Base-by-base conservation (phyloP, 2,797 vertebrate genomes). In the Chanos chanos region DNA sequence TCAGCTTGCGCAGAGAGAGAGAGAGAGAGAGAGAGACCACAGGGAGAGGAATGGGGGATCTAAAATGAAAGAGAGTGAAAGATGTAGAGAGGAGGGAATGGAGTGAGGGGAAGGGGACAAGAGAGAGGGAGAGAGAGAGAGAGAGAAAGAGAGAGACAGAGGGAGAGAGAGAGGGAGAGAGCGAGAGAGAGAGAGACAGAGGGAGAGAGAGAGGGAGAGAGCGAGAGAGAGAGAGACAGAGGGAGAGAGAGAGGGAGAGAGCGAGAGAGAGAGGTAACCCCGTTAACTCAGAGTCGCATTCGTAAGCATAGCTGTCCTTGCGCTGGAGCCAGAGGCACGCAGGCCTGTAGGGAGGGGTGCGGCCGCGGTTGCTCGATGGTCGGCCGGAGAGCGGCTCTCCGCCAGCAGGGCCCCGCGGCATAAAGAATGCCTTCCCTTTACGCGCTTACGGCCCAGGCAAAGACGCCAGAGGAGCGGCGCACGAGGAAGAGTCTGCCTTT, bases 401-500 rank as follows among this genome's bases (percentile, higher is more conserved):
- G 34, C 51, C 37, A 52, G 18, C 3, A 2, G 16, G 2, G 16
- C 50, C 36, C 22, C 50, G 33, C 25, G 44, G 33, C 36, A 50
- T 61, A 64, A 74, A 68, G 63, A 55, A 53, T 15, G 45, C 24
- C 53, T 66, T 48, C 25, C 10, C 50, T 19, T 49, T 34, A 24
- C 36, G 48, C 48, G 31, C 21, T 72, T 15, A 8, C 5, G 37
- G 37, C 55, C 18, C n/a, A n/a, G 56, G 61, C 53, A 45, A 56
- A 39, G 48, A 53, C 45, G 21, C 61, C 43, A 52, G 61, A 64
- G 52, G 68, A 3, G 69, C 34, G 49, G 45, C 65, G 28, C 21
- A 51, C 27, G 50, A 72, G 52, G 55, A 76, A 63, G 45, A 55
- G 2, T 74, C 73, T 69, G 41, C 72, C 61, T 77, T 78, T 68